A percentile compares a stretch with the other conserved stretches of the same genome.
phyloP scores from a whole-genome alignment of 2,888 invertebrate genomes.

The Sepioteuthis lessoniana region DNA sequence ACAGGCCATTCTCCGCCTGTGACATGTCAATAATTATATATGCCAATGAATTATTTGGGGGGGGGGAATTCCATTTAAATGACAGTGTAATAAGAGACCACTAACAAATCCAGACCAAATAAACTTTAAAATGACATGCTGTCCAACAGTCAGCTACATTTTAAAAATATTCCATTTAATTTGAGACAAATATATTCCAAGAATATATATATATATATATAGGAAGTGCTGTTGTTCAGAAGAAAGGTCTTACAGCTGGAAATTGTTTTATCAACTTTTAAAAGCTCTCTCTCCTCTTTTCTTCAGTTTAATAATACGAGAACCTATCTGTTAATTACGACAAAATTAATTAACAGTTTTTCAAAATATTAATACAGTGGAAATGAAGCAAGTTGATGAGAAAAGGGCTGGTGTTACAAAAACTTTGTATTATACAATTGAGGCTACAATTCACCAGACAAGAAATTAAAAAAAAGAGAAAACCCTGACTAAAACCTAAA shows the following conservation, averaged over 20 bases:
- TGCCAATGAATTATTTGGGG: not conserved
- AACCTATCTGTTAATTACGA: too few species aligned
- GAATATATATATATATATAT: not conserved
- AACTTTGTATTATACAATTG: too few species aligned
- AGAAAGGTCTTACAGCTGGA: not conserved
- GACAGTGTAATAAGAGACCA: not conserved
- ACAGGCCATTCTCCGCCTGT: not conserved
- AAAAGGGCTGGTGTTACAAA: too few species aligned
- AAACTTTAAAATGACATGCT: not conserved
- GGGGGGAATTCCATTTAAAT: not conserved
- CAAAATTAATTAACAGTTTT: too few species aligned
- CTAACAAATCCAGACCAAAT: not conserved
- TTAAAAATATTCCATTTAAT: not conserved
- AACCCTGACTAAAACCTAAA: not conserved
- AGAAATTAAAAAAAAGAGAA: too few species aligned
- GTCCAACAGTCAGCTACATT: not conserved
- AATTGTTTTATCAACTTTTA: not conserved
- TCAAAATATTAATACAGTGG: not conserved
- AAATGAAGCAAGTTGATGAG: not conserved
- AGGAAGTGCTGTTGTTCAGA: not conserved
- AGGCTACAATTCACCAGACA: too few species aligned
- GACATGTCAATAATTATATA: slow-evolving; percentile 20
- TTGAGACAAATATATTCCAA: not conserved
- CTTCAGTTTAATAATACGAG: too few species aligned
- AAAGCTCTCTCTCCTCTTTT: not conserved